A percentile compares a stretch with the other conserved stretches of the same genome.
Conservation (phyloP, 2,888 invertebrate genomes). For the Adela reaumurella region DNA sequence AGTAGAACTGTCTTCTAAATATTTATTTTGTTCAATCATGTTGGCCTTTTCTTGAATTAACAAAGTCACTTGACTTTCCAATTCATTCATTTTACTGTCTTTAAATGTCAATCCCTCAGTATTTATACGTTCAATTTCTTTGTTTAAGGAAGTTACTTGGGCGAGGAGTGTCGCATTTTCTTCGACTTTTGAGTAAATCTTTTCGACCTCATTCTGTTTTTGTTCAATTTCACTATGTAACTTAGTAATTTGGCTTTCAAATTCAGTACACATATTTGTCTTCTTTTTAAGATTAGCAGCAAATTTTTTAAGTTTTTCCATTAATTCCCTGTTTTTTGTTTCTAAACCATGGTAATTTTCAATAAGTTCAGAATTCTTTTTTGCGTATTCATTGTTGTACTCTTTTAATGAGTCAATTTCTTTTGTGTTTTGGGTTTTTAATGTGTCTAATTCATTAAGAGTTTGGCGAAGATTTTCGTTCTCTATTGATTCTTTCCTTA, state of each 20-base stretch:
- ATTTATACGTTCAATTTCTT: neutral
- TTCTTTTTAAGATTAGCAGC: constrained; percentile 76
- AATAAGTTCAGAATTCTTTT: constrained; percentile 21
- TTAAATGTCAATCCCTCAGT: neutral
- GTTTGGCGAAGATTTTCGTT: constrained; percentile 60
- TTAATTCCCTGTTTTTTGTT: constrained; percentile 62
- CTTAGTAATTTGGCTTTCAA: constrained; percentile 52
- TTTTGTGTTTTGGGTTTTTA: constrained; percentile 32
- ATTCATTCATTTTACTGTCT: neutral
- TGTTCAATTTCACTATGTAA: constrained; percentile 7
- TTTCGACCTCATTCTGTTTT: constrained; percentile 1
- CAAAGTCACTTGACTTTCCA: neutral
- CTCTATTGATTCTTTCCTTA: constrained; percentile 59
- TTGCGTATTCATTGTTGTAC: neutral
- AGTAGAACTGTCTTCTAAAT: constrained; percentile 21
- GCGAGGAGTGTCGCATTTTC: constrained; percentile 3
- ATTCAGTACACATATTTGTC: constrained; percentile 58
- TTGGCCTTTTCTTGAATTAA: constrained; percentile 28
- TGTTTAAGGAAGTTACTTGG: constrained; percentile 4
- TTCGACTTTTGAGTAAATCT: neutral
- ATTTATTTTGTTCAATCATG: constrained; percentile 21
- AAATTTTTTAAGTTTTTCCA: constrained; percentile 76
- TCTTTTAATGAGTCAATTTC: constrained; percentile 32
- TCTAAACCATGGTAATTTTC: constrained; percentile 41
- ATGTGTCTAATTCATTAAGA: constrained; percentile 50